Evolutionary conservation across 2,113 vertebrate species (phyloP).

Genomic region (Cygnus buccinator): DNA sequence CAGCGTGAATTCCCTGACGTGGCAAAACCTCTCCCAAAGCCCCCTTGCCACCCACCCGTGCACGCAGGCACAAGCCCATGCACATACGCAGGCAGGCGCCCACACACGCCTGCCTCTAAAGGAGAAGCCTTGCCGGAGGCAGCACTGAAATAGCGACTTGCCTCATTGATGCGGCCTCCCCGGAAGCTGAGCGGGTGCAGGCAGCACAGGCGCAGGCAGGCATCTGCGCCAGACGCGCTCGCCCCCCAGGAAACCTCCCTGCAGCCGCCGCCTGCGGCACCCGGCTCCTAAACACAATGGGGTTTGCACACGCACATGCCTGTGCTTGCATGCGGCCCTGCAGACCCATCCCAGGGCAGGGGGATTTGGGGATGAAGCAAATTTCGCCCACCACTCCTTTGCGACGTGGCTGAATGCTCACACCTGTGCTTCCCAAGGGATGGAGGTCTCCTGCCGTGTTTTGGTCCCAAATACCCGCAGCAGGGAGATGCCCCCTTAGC

Average conservation of each 20-base stretch:
- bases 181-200: slow-evolving; percentile 43
- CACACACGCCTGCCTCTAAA: slow-evolving; percentile 53
- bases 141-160: slow-evolving; percentile 58
- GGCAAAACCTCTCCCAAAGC: slow-evolving; percentile 65
- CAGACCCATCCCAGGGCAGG: not conserved
- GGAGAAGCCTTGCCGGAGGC: slow-evolving; percentile 30
- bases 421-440: not conserved
- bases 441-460: not conserved
- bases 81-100: slow-evolving; percentile 61
- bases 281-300: not conserved
- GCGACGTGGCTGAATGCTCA: not conserved
- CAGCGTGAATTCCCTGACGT: slow-evolving; percentile 69
- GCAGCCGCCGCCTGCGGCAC: not conserved
- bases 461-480: not conserved
- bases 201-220: not conserved
- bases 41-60: slow-evolving; percentile 56
- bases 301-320: not conserved
- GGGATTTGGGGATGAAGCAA: not conserved
- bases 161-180: slow-evolving; percentile 64
- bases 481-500: accelerated
- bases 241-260: not conserved
- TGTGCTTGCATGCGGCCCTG: not conserved
- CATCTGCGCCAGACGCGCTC: slow-evolving; percentile 3
- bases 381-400: accelerated
- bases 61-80: slow-evolving; percentile 64